Base-by-base conservation (phyloP, 2,797 vertebrate genomes). In the Catostomus latipinnis region DNA sequence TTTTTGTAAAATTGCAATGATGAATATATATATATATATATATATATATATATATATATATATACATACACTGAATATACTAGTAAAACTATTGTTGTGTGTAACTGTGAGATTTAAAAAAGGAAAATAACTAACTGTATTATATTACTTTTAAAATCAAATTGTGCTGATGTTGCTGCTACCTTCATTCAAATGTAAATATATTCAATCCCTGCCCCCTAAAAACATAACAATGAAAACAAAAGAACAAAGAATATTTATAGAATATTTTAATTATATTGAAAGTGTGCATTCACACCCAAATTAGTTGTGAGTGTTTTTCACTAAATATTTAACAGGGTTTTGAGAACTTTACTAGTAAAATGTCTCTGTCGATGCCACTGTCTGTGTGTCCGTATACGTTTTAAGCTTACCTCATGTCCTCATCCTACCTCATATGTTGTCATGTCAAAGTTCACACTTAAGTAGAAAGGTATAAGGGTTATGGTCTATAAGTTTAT, bases 1-100 rank as follows among this genome's bases (percentile, higher is more conserved):
- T 87, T 84, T 85, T 86, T 88, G 76, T 82, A 81, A 82, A 56
- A 82, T 76, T 83, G 69, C 73, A 74, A 68, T 53, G 56, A 70
- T 71, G 48, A 76, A 4, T 56, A 43, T 73, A 81, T 78, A 66
- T 22, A 22, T 22, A 22, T 22, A 22, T 22, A 22, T 22, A 22
- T 22, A 22, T 22, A 22, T 22, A 22, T 22, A 22, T 22, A 22
- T 22, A 22, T 22, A 22, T 22, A 22, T 22, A 22, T 22, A 22
- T 22, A 22, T 22, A 81, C 70, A 54, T 70, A 81, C 82, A 82
- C 75, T 77, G 65, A 70, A 76, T 86, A 85, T 81, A 83, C 56
- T 82, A 77, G 75, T 78, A 67, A 69, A 71, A 77, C 74, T 86
- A 76, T 80, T 81, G 81, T 84, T 70, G 85, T 77, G 76, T 86